Evolutionary conservation across 2,113 vertebrate species (phyloP).

Genomic region (Chionodraco myersi): DNA sequence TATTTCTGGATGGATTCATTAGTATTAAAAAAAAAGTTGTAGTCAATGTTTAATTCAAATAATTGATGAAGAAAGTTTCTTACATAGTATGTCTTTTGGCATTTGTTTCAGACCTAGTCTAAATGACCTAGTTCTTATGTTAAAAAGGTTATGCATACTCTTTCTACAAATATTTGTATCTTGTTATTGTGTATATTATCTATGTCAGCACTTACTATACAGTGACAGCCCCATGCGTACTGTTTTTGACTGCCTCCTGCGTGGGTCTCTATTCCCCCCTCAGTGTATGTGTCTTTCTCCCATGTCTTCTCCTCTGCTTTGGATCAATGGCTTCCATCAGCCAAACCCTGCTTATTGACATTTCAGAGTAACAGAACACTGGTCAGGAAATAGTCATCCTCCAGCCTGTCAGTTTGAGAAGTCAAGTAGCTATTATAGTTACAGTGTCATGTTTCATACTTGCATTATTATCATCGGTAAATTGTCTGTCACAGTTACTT

Average conservation of each 20-base stretch:
- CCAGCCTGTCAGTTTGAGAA: conserved; percentile 57
- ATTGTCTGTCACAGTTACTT: conserved; percentile 69
- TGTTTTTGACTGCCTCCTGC: background rate
- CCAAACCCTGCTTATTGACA: conserved; percentile 64
- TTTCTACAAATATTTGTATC: background rate
- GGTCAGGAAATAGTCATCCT: conserved; percentile 52
- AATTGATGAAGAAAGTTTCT: background rate
- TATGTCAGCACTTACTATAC: no score
- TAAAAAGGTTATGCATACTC: background rate
- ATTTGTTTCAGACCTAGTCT: background rate
- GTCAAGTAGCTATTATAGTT: conserved; percentile 53
- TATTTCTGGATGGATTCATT: no score
- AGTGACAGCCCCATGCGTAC: background rate
- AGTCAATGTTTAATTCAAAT: no score
- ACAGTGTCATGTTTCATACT: conserved; percentile 66
- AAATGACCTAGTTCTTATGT: background rate
- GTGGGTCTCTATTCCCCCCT: background rate
- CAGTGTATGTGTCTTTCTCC: conserved; percentile 41
- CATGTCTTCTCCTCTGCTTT: conserved; percentile 46
- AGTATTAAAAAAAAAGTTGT: no score
- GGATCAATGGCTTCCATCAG: conserved; percentile 62
- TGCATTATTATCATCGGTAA: conserved; percentile 62
- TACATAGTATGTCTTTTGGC: background rate
- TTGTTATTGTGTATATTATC: background rate
- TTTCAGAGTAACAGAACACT: conserved; percentile 65